Conservation (phyloP, 2,888 invertebrate genomes). For the Tryphoninae sp. region DNA sequence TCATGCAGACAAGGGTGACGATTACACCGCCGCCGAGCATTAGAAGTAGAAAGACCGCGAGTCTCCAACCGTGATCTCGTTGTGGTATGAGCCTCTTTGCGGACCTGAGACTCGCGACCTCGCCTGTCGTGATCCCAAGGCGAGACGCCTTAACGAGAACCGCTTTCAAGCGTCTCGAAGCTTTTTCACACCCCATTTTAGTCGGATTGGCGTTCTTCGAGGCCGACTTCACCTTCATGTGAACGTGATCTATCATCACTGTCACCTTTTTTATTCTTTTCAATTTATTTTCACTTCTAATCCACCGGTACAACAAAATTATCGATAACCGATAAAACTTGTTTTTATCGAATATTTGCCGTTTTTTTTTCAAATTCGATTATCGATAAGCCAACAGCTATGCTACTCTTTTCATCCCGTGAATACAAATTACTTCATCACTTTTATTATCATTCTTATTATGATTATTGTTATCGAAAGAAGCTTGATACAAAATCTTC, state of each 20-base stretch:
- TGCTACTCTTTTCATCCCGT: slow-evolving; percentile 3
- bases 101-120: slow-evolving; percentile 75
- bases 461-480: slow-evolving; percentile 2
- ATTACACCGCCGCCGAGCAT: slow-evolving; percentile 79
- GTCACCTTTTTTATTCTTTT: not conserved
- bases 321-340: not conserved
- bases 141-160: slow-evolving; percentile 77
- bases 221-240: slow-evolving; percentile 73
- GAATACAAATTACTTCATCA: not conserved
- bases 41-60: slow-evolving; percentile 77
- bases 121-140: slow-evolving; percentile 75
- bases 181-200: slow-evolving; percentile 79
- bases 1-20: slow-evolving; percentile 78
- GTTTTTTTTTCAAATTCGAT: not conserved
- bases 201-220: slow-evolving; percentile 74
- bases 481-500: slow-evolving; percentile 14
- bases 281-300: not conserved
- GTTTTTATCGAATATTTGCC: not conserved
- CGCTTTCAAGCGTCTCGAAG: slow-evolving; percentile 75
- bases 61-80: slow-evolving; percentile 79
- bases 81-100: slow-evolving; percentile 77
- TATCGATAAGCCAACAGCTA: not conserved
- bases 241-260: slow-evolving; percentile 75
- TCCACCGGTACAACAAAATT: not conserved
- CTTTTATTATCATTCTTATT: slow-evolving; percentile 1